Evolutionary conservation across 2,113 vertebrate genomes (phyloP).

Genomic region (Bungarus multicinctus): DNA sequence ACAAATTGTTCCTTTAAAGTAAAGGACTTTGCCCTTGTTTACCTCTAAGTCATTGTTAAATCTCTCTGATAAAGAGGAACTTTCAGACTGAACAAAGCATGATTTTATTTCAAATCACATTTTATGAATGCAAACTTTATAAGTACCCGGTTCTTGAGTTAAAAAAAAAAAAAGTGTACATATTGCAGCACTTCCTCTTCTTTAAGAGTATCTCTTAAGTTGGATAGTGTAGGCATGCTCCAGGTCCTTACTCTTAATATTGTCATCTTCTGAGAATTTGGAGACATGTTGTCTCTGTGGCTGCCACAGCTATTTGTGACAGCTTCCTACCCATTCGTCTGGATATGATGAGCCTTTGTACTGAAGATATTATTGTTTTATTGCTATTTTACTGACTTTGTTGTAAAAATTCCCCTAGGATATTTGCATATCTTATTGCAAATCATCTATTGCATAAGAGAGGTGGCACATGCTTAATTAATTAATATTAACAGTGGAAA

Average conservation of each 20-base stretch:
- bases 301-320: neutral
- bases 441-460: too few species aligned
- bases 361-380: neutral
- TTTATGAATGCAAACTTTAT: neutral
- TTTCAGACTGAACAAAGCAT: constrained; percentile 1
- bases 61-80: constrained; percentile 56
- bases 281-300: neutral
- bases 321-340: neutral
- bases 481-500: neutral
- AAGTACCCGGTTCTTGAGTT: neutral
- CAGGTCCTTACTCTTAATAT: neutral
- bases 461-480: neutral
- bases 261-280: neutral
- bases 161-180: neutral
- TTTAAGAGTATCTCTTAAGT: neutral
- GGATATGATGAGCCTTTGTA: neutral
- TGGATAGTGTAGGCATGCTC: neutral
- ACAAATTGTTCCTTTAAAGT: constrained; percentile 61
- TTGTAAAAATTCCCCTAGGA: neutral
- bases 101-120: neutral
- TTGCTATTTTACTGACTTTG: neutral
- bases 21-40: constrained; percentile 47
- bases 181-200: neutral
- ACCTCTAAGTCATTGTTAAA: constrained; percentile 46
- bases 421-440: neutral